Conservation (phyloP, 2,113 vertebrate species). For the Embiotoca jacksoni region DNA sequence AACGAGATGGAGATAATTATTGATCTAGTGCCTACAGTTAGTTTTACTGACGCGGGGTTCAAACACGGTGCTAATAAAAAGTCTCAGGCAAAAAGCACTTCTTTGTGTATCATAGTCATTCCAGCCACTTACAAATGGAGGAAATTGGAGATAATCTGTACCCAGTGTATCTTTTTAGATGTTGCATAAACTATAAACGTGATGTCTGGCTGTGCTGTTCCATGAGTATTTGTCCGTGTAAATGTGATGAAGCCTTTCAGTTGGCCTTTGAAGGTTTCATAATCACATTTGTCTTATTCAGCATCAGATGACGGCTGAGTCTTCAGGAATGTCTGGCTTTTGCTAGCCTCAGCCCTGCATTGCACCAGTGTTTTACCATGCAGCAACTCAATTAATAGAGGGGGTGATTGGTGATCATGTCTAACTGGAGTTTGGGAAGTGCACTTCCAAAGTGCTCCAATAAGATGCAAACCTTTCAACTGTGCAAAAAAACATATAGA, state of each 20-base stretch:
- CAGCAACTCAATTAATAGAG: not conserved
- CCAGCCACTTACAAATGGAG: constrained; percentile 13
- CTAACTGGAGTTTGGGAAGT: not conserved
- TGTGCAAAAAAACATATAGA: not conserved
- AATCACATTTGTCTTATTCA: constrained; percentile 29
- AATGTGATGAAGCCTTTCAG: constrained; percentile 19
- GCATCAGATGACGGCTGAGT: constrained; percentile 31
- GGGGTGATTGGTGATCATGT: not conserved
- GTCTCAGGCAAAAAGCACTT: constrained; percentile 32
- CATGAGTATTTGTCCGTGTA: not conserved
- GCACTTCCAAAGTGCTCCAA: constrained; percentile 17
- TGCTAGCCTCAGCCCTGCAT: not conserved
- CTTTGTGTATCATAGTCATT: constrained; percentile 23
- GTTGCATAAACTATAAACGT: not conserved
- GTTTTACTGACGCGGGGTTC: constrained; percentile 37
- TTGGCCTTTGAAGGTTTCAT: constrained; percentile 15
- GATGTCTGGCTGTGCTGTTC: not conserved
- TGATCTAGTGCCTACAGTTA: constrained; percentile 43
- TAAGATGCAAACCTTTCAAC: constrained; percentile 4
- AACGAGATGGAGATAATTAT: constrained; percentile 42
- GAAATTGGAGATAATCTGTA: constrained; percentile 29
- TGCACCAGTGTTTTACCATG: constrained; percentile 10
- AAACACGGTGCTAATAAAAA: constrained; percentile 51
- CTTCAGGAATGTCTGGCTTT: constrained; percentile 15
- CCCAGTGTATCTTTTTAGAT: constrained; percentile 7